A percentile compares a stretch with the other conserved stretches of the same genome.
Conservation (phyloP, 2,888 invertebrate genomes). For the Scaptodrosophila latifasciaeformis region DNA sequence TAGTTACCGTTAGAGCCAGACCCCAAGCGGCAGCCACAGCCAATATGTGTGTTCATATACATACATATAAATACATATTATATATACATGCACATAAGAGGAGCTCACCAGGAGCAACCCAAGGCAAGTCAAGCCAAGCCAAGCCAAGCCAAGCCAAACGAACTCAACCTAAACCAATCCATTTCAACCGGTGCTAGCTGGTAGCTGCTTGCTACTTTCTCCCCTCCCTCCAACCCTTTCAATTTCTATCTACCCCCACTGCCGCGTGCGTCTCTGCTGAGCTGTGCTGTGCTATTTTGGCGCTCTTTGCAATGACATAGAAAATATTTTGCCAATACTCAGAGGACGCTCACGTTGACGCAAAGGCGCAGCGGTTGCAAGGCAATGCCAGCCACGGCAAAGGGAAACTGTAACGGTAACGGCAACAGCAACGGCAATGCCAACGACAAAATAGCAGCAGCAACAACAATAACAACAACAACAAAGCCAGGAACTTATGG, state of each 20-base stretch:
- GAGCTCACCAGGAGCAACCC: constrained; percentile 25
- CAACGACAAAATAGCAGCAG: constrained; percentile 14
- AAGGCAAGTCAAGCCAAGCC: no score
- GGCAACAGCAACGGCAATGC: constrained; percentile 21
- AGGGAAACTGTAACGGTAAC: constrained; percentile 3
- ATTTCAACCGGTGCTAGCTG: constrained; percentile 28
- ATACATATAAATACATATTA: constrained; percentile 9
- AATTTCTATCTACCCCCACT: neutral
- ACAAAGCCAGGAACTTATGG: constrained; percentile 35
- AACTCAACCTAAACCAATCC: constrained; percentile 54
- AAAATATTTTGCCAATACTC: constrained; percentile 67
- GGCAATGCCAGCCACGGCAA: neutral
- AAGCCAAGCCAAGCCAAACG: constrained; percentile 31
- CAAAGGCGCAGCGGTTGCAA: constrained; percentile 18
- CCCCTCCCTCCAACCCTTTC: neutral
- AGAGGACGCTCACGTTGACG: constrained; percentile 59
- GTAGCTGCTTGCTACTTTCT: constrained; percentile 16
- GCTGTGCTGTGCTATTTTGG: constrained; percentile 49
- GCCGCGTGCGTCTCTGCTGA: neutral
- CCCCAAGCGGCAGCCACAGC: constrained; percentile 23
- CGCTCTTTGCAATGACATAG: constrained; percentile 61
- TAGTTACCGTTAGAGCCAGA: constrained; percentile 57
- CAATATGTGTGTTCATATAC: constrained; percentile 38
- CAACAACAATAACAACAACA: constrained; percentile 33
- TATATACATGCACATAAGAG: constrained; percentile 5